Base-by-base conservation (phyloP, 2,888 invertebrate genomes). In the Drosophila leonis region DNA sequence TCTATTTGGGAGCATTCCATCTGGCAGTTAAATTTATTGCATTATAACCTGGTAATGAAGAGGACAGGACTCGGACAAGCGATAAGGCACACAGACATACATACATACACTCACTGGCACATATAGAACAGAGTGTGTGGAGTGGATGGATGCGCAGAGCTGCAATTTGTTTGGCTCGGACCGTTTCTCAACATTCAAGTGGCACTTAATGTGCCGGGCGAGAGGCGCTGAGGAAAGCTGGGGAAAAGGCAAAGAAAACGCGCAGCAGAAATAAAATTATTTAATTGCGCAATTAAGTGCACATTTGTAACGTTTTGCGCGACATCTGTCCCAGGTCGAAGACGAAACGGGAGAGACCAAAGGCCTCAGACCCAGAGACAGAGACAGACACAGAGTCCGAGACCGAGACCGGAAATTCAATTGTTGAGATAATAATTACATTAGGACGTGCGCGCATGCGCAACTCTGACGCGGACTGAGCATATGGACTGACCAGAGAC, bases 201-300 rank as follows among this genome's bases (percentile, higher is more conserved):
- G 79, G 78, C 81, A 80, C 60, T 77, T 67, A 67, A 68, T 72
- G 69, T 52, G 39, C 29, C 13, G 18, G 15, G 41, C 31, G 27
- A 12, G 44, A 20, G 52, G 39, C 35, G 59, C 44, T 33, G 64
- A 59, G 52, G 57, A 52, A 62, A 62, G 55, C 35, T 67, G 55
- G 41, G 41, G 33, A 63, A 33, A 24, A 54, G 37, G 61, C 61
- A 51, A 35, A 62, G 55, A 67, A 72, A 60, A 81, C 71, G 82
- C 81, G 77, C 69, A 73, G 80, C 71, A 82, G 79, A 85, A 88
- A 90, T 90, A 80, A 88, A 90, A 90, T 90, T 89, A 90, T 91
- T 90, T 92, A 91, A 92, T 91, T 91, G 91, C 89, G 85, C 92
- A 91, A 92, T 91, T 91, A 91, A 90, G 85, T 90, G 90, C 77